Percentiles rank a stretch among this genome's conserved stretches.
These are phyloP conservation scores for Loxodonta africana DNA, from an alignment of 2,113 vertebrate genomes.

Conservation along the genomic window DNA sequence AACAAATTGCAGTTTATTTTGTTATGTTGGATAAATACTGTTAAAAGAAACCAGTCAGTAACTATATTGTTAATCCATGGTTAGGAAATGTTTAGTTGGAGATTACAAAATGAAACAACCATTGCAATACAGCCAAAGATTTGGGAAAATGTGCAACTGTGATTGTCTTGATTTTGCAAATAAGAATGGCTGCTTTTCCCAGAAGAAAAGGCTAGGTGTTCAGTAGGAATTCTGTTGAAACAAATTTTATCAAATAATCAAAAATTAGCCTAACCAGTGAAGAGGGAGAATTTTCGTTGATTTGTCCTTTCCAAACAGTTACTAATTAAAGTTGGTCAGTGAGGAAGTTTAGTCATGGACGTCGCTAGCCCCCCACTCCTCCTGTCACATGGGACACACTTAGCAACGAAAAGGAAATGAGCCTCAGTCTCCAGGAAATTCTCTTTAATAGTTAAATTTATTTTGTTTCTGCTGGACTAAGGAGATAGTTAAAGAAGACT, in stretches of 20 bases:
- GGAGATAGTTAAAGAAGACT: constrained; percentile 20
- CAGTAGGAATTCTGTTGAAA: not conserved
- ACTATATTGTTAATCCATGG: constrained; percentile 93
- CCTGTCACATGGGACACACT: not conserved
- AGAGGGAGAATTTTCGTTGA: not conserved
- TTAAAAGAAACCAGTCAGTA: constrained; percentile 93
- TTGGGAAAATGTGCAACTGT: constrained; percentile 91
- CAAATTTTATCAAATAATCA: not conserved
- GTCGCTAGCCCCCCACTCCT: not conserved
- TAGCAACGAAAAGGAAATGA: not conserved
- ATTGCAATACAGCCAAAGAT: constrained; percentile 96
- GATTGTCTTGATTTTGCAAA: constrained; percentile 92
- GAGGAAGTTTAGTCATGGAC: not conserved
- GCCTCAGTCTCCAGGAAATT: not conserved
- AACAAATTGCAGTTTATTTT: constrained; percentile 96
- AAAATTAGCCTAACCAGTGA: not conserved
- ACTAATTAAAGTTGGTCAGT: not conserved
- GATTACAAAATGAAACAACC: constrained; percentile 93
- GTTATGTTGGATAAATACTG: constrained; percentile 95
- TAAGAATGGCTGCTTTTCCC: constrained; percentile 78
- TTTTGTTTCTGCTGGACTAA: constrained; percentile 37
- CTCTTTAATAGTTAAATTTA: not conserved
- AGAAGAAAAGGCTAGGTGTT: constrained; percentile 65
- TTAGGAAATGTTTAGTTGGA: constrained; percentile 93
- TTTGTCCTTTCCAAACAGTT: not conserved